Evolutionary conservation across 2,888 invertebrate genomes (phyloP).

Genomic region (Trichopoda pennipes): DNA sequence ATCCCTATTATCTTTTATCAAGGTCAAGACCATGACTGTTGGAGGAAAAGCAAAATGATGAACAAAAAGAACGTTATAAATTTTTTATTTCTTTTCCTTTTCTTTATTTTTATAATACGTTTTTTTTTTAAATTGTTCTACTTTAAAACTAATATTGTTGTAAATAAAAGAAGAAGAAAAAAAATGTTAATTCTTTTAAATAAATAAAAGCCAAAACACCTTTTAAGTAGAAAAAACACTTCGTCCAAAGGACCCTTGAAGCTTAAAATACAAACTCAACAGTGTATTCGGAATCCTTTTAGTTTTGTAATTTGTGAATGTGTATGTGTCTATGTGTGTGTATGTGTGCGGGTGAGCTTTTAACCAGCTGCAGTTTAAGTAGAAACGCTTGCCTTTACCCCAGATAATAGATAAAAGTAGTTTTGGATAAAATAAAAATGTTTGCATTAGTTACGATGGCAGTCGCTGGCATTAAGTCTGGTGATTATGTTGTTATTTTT

Average conservation of each 20-base stretch:
- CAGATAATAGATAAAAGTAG: slow-evolving; percentile 1
- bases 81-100: slow-evolving; percentile 8
- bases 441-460: slow-evolving; percentile 21
- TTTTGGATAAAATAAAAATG: not conserved
- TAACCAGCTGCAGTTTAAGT: not conserved
- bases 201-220: slow-evolving; percentile 22
- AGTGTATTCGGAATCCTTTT: not conserved
- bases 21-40: slow-evolving; percentile 55
- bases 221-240: slow-evolving; percentile 17
- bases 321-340: not conserved
- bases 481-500: slow-evolving; percentile 53
- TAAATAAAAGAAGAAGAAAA: not conserved
- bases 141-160: slow-evolving; percentile 40
- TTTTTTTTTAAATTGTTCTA: slow-evolving; percentile 14
- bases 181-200: not conserved
- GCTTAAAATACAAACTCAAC: slow-evolving; percentile 1
- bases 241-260: slow-evolving; percentile 2
- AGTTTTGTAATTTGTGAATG: not conserved
- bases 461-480: slow-evolving; percentile 40
- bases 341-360: not conserved
- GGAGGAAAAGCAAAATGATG: slow-evolving; percentile 3
- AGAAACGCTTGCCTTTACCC: not conserved
- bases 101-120: slow-evolving; percentile 6
- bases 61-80: slow-evolving; percentile 2
- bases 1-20: slow-evolving; percentile 51